These are phyloP conservation scores for Thymelicus sylvestris DNA, from an alignment of 2,888 invertebrate genomes.

Conservation along the genomic window DNA sequence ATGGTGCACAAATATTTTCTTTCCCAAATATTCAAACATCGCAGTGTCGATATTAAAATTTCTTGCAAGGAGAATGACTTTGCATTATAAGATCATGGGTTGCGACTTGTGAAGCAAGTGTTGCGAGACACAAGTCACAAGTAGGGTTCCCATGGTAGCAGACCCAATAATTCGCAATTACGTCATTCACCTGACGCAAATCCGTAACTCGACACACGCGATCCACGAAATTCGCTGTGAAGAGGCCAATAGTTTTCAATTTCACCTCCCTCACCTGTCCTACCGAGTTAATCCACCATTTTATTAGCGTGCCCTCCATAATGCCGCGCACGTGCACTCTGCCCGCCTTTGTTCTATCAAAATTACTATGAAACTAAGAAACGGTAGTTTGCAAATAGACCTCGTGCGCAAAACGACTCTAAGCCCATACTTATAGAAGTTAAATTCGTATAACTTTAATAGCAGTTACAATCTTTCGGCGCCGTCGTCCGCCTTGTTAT, in stretches of 20 bases:
- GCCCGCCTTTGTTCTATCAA: constrained; percentile 76
- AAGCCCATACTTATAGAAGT: constrained; percentile 35
- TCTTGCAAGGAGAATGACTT: neutral
- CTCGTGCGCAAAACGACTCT: constrained; percentile 47
- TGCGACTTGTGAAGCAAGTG: neutral
- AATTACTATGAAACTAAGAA: constrained; percentile 52
- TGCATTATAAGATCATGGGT: neutral
- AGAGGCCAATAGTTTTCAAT: constrained; percentile 81
- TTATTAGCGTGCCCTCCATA: constrained; percentile 77
- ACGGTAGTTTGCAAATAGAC: constrained; percentile 41
- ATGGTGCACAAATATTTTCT: no score
- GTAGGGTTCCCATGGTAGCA: neutral
- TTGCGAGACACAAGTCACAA: neutral
- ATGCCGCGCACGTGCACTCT: constrained; percentile 76
- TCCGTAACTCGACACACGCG: constrained; percentile 59
- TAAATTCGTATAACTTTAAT: constrained; percentile 41
- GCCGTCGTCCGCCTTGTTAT: constrained; percentile 64
- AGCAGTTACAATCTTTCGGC: constrained; percentile 47
- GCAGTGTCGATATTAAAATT: neutral
- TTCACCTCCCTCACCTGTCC: constrained; percentile 78
- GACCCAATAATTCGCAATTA: constrained; percentile 50
- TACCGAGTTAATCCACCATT: constrained; percentile 75
- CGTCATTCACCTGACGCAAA: constrained; percentile 58
- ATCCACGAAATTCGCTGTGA: constrained; percentile 62
- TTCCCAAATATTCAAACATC: neutral